Percentiles rank a stretch among this genome's conserved stretches.
These are phyloP conservation scores for Rhinoptilus africanus DNA, from an alignment of 2,113 vertebrate genomes.

Conservation along the genomic window DNA sequence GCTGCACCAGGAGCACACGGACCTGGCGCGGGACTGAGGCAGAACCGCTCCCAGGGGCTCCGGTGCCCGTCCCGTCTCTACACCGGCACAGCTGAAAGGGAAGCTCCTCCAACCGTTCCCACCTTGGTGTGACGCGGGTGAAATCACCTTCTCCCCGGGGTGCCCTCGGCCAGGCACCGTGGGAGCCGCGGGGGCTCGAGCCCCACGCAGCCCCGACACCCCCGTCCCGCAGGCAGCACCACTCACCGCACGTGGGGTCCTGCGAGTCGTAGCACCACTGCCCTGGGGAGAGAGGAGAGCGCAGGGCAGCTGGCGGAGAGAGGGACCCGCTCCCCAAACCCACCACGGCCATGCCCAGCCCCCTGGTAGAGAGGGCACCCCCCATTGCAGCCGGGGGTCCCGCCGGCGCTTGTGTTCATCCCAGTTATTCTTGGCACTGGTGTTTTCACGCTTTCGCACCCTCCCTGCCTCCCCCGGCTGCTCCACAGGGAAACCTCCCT, in stretches of 20 bases:
- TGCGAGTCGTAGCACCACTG: constrained; percentile 68
- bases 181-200: accelerated
- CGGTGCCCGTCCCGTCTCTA: not conserved
- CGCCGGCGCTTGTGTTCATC: not conserved
- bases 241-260: constrained; percentile 66
- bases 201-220: not conserved
- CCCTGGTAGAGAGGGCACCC: not conserved
- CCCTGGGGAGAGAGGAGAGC: constrained; percentile 22
- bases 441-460: not conserved
- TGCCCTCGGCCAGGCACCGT: accelerated
- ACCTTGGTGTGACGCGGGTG: accelerated
- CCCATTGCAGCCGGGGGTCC: not conserved
- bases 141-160: not conserved
- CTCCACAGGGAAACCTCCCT: constrained; percentile 20
- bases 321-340: not conserved
- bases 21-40: not conserved
- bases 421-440: not conserved
- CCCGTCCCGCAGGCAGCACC: not conserved
- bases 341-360: accelerated
- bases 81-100: accelerated
- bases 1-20: not conserved
- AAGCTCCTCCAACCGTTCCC: not conserved
- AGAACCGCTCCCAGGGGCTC: accelerated
- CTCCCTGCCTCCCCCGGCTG: not conserved
- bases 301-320: not conserved